Conservation (phyloP, 2,113 vertebrate species). For the Eulacestoma nigropectus region DNA sequence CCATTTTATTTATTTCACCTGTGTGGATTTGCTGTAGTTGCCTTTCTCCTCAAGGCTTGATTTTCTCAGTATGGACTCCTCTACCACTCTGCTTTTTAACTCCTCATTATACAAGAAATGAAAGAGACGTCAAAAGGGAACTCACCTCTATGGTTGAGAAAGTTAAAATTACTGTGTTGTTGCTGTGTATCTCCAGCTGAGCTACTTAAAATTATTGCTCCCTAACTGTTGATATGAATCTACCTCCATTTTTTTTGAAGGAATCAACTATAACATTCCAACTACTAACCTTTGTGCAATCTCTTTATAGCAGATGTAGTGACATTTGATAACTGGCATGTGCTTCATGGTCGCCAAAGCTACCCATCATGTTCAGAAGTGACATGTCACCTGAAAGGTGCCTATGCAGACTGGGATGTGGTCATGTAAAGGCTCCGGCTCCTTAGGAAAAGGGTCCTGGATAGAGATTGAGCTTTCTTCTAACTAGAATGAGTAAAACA, state of each 20-base stretch:
- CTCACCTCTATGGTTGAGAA: background rate
- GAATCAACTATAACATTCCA: background rate
- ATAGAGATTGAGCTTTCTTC: background rate
- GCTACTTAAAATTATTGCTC: background rate
- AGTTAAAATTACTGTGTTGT: background rate
- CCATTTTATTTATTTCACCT: background rate
- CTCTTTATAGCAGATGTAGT: slow-evolving; percentile 78
- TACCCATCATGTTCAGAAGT: slow-evolving; percentile 63
- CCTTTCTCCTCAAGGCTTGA: background rate
- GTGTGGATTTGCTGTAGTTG: background rate
- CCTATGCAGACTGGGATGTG: slow-evolving; percentile 94
- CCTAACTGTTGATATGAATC: too few relatives aligned
- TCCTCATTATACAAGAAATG: background rate
- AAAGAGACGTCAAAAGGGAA: background rate
- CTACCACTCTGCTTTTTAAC: background rate
- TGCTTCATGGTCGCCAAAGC: slow-evolving; percentile 82
- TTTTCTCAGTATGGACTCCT: background rate
- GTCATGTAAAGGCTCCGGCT: slow-evolving; percentile 88
- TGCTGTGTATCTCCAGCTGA: background rate
- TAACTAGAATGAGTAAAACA: background rate
- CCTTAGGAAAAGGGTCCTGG: slow-evolving; percentile 68
- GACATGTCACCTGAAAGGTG: slow-evolving; percentile 85
- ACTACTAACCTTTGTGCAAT: background rate
- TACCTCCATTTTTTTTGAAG: background rate
- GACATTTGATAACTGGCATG: slow-evolving; percentile 93